These are phyloP conservation scores for Agonum fuliginosum DNA, from an alignment of 2,888 invertebrate genomes.

Conservation along the genomic window DNA sequence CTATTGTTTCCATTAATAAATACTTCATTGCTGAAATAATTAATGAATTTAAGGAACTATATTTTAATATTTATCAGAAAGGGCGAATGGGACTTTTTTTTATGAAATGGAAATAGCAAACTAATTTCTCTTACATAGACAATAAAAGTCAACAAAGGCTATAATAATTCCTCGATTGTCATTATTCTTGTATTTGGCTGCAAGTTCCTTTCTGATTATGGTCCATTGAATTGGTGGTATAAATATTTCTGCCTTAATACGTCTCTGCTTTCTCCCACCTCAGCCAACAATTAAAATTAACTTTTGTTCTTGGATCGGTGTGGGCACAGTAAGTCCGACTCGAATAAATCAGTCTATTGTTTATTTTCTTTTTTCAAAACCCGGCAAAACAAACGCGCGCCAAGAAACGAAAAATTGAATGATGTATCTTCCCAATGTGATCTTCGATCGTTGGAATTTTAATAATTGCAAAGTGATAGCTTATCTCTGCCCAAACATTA, in stretches of 20 bases:
- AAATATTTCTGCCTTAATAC: not conserved
- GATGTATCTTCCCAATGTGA: not conserved
- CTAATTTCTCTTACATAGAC: too few relatives aligned
- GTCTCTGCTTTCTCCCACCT: not conserved
- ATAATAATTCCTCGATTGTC: too few relatives aligned
- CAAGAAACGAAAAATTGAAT: conserved; percentile 20
- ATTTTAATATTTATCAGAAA: too few relatives aligned
- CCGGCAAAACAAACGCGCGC: not conserved
- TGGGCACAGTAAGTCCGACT: not conserved
- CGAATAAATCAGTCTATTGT: conserved; percentile 20
- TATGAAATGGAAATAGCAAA: too few relatives aligned
- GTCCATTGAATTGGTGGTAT: not conserved
- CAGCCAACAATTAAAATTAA: conserved; percentile 36
- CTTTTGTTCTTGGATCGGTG: conserved; percentile 27
- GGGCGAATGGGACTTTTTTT: too few relatives aligned
- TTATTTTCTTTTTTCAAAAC: conserved; percentile 17
- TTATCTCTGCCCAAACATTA: conserved; percentile 23
- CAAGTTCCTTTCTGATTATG: not conserved
- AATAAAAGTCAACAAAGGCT: too few relatives aligned
- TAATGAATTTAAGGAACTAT: too few relatives aligned
- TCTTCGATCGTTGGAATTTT: conserved; percentile 39
- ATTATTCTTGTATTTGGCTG: too few relatives aligned
- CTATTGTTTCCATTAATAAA: too few relatives aligned
- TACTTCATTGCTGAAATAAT: too few relatives aligned
- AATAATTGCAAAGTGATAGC: conserved; percentile 37